Conservation (phyloP, 2,113 vertebrate species). For the Sylvietta virens region DNA sequence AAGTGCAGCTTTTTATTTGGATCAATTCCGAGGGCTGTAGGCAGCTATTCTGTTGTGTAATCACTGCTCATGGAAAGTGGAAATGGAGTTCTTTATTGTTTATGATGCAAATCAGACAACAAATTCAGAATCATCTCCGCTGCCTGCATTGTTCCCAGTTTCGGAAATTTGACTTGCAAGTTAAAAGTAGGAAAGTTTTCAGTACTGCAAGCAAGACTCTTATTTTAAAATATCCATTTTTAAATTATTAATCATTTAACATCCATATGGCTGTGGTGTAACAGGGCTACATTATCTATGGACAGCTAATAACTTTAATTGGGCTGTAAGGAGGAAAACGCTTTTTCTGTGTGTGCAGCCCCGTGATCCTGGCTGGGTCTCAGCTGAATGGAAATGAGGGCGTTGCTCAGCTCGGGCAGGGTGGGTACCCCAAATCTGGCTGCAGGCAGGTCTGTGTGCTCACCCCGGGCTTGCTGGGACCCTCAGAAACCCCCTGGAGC, state of each 20-base stretch:
- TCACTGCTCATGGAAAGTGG: background rate
- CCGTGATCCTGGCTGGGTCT: background rate
- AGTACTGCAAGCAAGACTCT: background rate
- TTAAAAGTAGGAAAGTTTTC: background rate
- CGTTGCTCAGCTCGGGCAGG: background rate
- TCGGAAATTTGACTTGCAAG: background rate
- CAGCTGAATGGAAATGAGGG: background rate
- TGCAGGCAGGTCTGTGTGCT: background rate
- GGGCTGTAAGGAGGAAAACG: background rate
- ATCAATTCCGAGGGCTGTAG: constrained; percentile 52
- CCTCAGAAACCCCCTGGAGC: fast-evolving
- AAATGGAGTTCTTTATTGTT: background rate
- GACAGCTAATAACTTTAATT: background rate
- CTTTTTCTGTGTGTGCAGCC: background rate
- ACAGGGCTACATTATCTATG: background rate
- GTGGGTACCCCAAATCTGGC: fast-evolving
- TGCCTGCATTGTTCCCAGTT: background rate
- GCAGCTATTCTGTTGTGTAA: background rate
- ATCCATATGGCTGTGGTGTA: background rate
- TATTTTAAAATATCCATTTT: background rate
- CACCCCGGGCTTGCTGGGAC: fast-evolving
- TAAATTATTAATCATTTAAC: background rate
- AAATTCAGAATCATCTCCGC: background rate
- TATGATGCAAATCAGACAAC: background rate
- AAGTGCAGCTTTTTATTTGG: constrained; percentile 26